phyloP scores from a whole-genome alignment of 1,140 invertebrate genomes.

The Tenebrio molitor region DNA sequence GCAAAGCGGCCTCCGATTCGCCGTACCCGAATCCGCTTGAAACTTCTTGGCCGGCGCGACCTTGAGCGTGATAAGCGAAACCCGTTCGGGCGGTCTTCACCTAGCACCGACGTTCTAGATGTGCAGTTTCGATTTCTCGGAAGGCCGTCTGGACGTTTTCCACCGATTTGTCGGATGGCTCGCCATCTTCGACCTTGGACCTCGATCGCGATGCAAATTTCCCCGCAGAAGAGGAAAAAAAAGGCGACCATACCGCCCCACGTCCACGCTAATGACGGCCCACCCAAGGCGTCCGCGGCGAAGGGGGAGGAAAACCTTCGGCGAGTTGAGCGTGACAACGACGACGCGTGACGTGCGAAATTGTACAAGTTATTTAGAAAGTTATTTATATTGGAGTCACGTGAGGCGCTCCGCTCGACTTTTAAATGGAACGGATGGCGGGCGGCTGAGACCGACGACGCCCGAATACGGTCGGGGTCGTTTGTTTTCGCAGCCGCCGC shows the following conservation, averaged over 20 bases:
- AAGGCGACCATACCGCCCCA: no score
- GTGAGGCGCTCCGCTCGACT: conserved; percentile 15
- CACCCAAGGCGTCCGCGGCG: neutral
- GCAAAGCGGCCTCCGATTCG: no score
- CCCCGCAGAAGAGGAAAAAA: no score
- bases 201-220: no score
- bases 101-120: no score
- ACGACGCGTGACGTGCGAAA: conserved; percentile 29
- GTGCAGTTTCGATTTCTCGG: no score
- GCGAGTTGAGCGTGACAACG: conserved; percentile 13
- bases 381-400: conserved; percentile 36
- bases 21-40: no score
- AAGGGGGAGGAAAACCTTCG: neutral
- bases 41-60: no score
- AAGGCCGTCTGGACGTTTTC: no score
- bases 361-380: conserved; percentile 37
- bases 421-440: conserved; percentile 28
- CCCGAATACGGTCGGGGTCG: neutral
- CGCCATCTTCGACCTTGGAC: no score
- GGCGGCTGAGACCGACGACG: neutral
- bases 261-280: neutral
- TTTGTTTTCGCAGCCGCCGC: neutral
- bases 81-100: no score
- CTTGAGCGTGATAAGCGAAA: no score
- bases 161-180: neutral